These are phyloP conservation scores for Scelioninae gen. 1 DNA, from an alignment of 2,888 invertebrate genomes.

Conservation along the genomic window DNA sequence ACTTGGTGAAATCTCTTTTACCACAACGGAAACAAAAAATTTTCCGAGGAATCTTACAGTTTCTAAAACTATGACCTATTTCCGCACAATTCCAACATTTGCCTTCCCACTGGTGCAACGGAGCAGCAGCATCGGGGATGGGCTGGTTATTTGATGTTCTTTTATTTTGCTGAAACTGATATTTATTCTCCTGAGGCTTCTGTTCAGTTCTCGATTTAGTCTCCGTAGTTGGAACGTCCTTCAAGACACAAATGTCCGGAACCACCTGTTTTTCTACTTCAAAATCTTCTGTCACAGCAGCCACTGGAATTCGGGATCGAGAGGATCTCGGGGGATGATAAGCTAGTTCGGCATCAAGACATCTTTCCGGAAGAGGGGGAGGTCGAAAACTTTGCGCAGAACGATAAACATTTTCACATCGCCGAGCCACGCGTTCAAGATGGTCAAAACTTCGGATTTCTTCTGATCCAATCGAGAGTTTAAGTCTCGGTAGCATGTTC, in stretches of 20 bases:
- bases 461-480: background rate
- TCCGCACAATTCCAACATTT: background rate
- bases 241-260: no score
- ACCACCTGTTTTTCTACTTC: no score
- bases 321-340: background rate
- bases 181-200: no score
- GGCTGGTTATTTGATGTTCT: no score
- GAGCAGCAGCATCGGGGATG: no score
- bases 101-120: no score
- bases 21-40: slow-evolving; percentile 4
- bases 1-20: background rate
- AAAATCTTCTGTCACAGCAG: no score
- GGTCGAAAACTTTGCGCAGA: background rate
- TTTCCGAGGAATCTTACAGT: background rate
- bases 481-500: background rate
- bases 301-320: background rate
- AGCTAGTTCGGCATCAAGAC: background rate
- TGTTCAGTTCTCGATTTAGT: no score
- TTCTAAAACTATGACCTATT: background rate
- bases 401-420: slow-evolving; percentile 4
- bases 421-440: background rate
- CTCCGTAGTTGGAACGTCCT: no score
- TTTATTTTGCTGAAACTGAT: no score
- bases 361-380: background rate
- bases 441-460: background rate